phyloP scores from a whole-genome alignment of 2,888 invertebrate species.

The Timema cristinae region DNA sequence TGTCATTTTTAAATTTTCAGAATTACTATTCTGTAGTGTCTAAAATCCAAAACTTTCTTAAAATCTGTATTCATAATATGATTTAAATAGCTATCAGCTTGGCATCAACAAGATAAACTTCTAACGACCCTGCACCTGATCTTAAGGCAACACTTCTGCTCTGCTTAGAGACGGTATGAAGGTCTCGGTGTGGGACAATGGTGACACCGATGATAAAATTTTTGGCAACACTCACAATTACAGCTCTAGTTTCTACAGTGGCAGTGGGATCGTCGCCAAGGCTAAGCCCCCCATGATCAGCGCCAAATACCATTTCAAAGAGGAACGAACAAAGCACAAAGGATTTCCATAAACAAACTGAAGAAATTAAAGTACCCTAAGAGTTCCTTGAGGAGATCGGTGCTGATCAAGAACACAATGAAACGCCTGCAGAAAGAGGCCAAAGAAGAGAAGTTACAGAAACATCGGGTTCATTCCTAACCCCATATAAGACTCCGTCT shows the following conservation, averaged over 20 bases:
- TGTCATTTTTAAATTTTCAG: too few relatives aligned
- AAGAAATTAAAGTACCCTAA: conserved; percentile 90
- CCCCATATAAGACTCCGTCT: conserved; percentile 14
- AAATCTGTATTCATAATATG: too few relatives aligned
- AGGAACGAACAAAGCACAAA: conserved; percentile 84
- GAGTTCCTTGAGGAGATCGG: conserved; percentile 78
- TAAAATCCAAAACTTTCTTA: too few relatives aligned
- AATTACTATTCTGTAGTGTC: too few relatives aligned
- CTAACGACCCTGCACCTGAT: neutral
- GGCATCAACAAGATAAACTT: too few relatives aligned
- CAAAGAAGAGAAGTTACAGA: conserved; percentile 69
- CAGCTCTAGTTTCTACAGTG: conserved; percentile 42
- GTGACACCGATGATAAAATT: conserved; percentile 66
- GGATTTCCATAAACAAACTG: conserved; percentile 82
- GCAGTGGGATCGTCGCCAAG: conserved; percentile 36
- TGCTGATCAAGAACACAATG: conserved; percentile 89
- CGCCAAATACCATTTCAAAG: conserved; percentile 79
- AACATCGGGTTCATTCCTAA: conserved; percentile 36
- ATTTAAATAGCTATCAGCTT: too few relatives aligned
- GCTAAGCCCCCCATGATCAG: conserved; percentile 84
- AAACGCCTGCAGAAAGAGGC: conserved; percentile 80
- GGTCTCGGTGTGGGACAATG: conserved; percentile 41
- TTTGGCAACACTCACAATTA: conserved; percentile 65
- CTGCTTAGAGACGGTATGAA: conserved; percentile 20
- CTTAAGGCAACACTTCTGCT: neutral